Base-by-base conservation (phyloP, 1,140 invertebrate genomes). In the Druon quercuslanigerum region DNA sequence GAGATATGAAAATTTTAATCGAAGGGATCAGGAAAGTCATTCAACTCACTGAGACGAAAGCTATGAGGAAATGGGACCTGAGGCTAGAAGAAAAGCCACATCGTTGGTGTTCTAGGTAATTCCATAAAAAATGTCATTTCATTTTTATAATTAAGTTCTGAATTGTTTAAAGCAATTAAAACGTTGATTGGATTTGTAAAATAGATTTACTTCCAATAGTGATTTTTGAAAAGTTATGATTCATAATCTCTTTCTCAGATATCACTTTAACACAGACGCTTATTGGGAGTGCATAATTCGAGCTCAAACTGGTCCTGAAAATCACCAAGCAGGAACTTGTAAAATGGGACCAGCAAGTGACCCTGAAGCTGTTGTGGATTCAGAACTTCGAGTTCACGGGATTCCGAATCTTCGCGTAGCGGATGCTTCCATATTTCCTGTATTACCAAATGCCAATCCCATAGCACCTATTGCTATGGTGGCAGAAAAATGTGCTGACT, bases 351-450 rank as follows among this genome's bases (percentile, higher is more conserved):
- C 83, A 0, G 19, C n/a, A 4, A 74, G 57, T 2, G 91, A 92
- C 74, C 74, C 84, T 8, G 81, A 83, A 1, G 87, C 92, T 14
- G 93, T 94, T 6, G 91, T 94, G 0, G 92, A 94, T 84, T 79
- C 88, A 9, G 73, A 92, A 71, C 85, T 94, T 5, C 85, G 87
- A 72, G 90, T 93, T 70, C 90, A 92, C 40, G 92, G 92, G 11
- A 74, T 92, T 0, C 9, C 73, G 8, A 88, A 90, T 80, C 74
- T 92, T 74, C 85, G 93, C 51, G 93, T 94, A 0, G 92, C 92
- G 5, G 93, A 94, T 81, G 92, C 92, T 13, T 93, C 92, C 0
- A 87, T 94, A 14, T 93, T 94, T 77, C 93, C 93, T 3, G 85
- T 86, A 19, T 85, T 93, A 46, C 91, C 92, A 16, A 93, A 92